Evolutionary conservation across 2,888 invertebrate genomes (phyloP), one percentile per base, ranked within the genome.

Genomic region (Pimpla rufipes): DNA sequence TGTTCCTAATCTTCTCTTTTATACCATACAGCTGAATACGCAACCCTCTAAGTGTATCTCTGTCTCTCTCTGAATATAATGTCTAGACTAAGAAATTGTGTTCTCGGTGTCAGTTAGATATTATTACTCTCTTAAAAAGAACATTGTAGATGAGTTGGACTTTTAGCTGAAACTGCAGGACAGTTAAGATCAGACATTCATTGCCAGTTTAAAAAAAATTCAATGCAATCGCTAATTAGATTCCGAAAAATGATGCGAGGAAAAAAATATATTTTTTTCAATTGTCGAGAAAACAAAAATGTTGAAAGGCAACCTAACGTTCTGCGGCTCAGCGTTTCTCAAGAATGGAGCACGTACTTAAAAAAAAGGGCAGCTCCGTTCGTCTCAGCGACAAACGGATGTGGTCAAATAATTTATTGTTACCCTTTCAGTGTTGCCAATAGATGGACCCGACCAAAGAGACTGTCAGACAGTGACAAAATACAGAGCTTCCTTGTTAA

Each of bases 391-490:
- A 55, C 10, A 70, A 45, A 68, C 59, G 42, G 66, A 81, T 79
- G 52, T 57, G 68, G 40, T 66, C 21, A 71, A 79, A 75, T 83
- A 71, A 79, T 83, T 70, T 47, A 74, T 73, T 73, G 52, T 82
- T 75, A 79, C 64, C 78, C 74, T 83, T 83, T 79, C 82, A 83
- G 79, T 68, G 66, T 75, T 70, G 75, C 74, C 64, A 75, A 79
- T 83, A 83, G 70, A 66, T 79, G 75, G 83, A 74, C 67, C 59
- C 73, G 68, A 68, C 42, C 73, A 62, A 82, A 77, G 52, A 78
- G 68, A 77, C 81, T 66, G 47, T 77, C 76, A 67, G 37, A 68
- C 67, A 74, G 37, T 82, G 73, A 74, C 67, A 68, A 78, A 42
- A 55, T 40, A 62, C 73, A 78, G 45, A 74, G 45, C 18, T 74